Evolutionary conservation across 2,113 vertebrate species (phyloP), one percentile per base, ranked within the genome.

Genomic region (Clarias batrachus): DNA sequence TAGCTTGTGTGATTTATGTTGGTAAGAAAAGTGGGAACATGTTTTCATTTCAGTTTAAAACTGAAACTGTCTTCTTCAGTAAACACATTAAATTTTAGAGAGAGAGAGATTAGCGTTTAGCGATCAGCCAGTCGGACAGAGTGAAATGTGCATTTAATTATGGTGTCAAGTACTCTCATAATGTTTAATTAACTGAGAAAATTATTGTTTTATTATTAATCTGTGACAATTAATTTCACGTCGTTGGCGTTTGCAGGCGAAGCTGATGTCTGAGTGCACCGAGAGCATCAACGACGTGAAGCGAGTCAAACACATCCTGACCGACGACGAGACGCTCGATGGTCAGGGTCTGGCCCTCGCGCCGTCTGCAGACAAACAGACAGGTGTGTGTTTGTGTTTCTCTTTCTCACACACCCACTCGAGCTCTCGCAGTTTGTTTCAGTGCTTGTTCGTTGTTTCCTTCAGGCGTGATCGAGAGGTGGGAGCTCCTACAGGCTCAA

Each of bases 401-500:
- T 63, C 59, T 25, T 52, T 21, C n/a, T 60, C 2, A 52, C 71
- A 60, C 17, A 52, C 8, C 10, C 52, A 30, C 10, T 2, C 30
- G 13, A 16, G 4, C 7, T 27, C 7, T 48, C 7, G 7, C 48
- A 48, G 48, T 48, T 48, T 48, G 48, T 48, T 48, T 48, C 48
- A 48, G 7, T 48, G 48, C 48, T 48, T 48, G 48, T 48, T 59
- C 11, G 48, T 48, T 66, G 6, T 48, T 83, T 66, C 14, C 63
- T 2, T 71, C 90, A 99, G 98, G 95, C 37, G 93, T 96, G 90
- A 97, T 98, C n/a, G 95, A 96, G 88, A 95, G 96, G 85, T 98
- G 98, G 97, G 96, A 98, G 90, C 94, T 97, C 87, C 91, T 96
- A 0, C 95, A 96, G 88, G 96, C 95, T 0, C 95, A 94, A 57